Base-by-base conservation (phyloP, 2,888 invertebrate species). In the Neoscelio sp. region DNA sequence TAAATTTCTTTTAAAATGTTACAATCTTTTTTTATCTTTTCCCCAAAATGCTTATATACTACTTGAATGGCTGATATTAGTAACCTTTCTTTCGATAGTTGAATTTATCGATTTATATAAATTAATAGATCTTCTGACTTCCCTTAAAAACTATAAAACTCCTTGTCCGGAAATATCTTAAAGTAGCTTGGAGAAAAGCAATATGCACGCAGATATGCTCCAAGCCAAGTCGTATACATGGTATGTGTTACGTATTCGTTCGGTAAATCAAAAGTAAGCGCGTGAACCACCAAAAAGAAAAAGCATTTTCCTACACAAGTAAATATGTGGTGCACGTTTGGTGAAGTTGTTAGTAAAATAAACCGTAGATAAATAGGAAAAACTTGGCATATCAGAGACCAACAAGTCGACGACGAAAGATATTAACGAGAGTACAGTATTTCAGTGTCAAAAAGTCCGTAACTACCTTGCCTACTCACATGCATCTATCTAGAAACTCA, bases 161-260 rank as follows among this genome's bases (percentile, higher is more conserved):
- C 28, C 7, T 28, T 28, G 6, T 28, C 28, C 28, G 28, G n/a
- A 28, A 28, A 28, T n/a, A 28, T 28, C 28, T 1, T n/a, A 6
- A n/a, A 28, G 28, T 6, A 28, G 15, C 17, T 17, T 17, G 42
- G 28, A 58, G 28, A 42, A 58, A 42, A 58, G 58, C 28, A 42
- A 28, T 42, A 42, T 28, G 17, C 4, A 42, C 17, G 17, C 40
- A 18, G 58, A 42, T 42, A 28, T 10, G 30, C 10, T 58, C 28
- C 42, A 17, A 30, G 58, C 58, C 58, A 60, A 60, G 46, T 46
- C 46, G 20, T 46, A 60, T 12, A 60, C 60, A 48, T 62, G 44
- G n/a, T 33, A 48, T 33, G 20, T 48, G 10, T 38, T 35, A 48
- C 48, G 44, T 35, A 62, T 62, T 48, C 26, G 18, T 48, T n/a